phyloP scores from a whole-genome alignment of 2,113 vertebrate species.

The Kryptolebias marmoratus region DNA sequence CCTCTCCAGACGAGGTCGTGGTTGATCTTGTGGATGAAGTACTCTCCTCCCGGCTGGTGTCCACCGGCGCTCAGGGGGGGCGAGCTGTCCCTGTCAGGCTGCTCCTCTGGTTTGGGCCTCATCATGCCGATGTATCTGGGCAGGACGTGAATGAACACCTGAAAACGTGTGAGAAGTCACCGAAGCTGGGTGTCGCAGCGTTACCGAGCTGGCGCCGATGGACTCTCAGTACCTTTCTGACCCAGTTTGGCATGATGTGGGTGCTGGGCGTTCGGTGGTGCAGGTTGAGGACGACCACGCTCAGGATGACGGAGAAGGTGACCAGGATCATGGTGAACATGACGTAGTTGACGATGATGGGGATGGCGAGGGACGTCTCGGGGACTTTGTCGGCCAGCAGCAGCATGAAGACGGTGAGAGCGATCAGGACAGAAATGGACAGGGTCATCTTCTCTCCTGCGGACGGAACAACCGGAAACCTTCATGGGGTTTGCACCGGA shows the following conservation, averaged over 20 bases:
- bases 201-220: rapidly evolving
- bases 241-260: constrained; percentile 90
- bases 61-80: constrained; percentile 53
- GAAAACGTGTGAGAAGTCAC: not conserved
- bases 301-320: constrained; percentile 91
- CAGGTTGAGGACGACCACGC: constrained; percentile 90
- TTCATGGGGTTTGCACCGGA: not conserved
- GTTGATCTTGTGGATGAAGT: constrained; percentile 88
- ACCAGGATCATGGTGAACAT: constrained; percentile 93
- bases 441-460: constrained; percentile 94
- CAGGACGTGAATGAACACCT: constrained; percentile 88
- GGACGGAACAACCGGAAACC: not conserved
- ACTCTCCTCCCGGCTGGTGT: constrained; percentile 83
- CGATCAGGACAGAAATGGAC: constrained; percentile 90
- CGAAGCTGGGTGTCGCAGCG: not conserved
- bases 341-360: constrained; percentile 92
- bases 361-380: constrained; percentile 89
- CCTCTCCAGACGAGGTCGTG: constrained; percentile 86
- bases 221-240: constrained; percentile 78
- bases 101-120: constrained; percentile 81
- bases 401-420: constrained; percentile 91
- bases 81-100: constrained; percentile 51
- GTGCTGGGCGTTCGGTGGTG: constrained; percentile 89
- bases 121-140: constrained; percentile 86
- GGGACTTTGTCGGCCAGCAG: constrained; percentile 91